Evolutionary conservation across 2,113 vertebrate genomes (phyloP).

Genomic region (Clarias gariepinus): DNA sequence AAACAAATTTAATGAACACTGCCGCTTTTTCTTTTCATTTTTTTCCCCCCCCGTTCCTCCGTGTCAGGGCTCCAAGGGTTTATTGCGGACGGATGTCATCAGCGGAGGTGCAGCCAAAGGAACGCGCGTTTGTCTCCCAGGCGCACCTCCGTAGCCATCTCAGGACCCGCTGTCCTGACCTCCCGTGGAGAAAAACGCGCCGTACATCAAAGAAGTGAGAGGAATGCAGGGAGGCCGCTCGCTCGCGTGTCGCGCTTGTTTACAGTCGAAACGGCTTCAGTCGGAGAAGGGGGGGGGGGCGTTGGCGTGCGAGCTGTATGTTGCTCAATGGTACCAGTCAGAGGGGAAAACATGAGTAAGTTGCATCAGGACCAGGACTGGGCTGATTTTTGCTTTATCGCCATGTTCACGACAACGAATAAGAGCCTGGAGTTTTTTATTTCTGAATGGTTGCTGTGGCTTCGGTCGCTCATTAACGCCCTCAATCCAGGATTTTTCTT

Average conservation of each 20-base stretch:
- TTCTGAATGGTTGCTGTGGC: background rate
- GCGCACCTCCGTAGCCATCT: slow-evolving; percentile 23
- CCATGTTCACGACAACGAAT: background rate
- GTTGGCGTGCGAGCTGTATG: background rate
- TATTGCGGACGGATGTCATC: slow-evolving; percentile 37
- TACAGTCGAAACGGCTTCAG: background rate
- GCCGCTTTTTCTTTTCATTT: background rate
- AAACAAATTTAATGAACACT: slow-evolving; percentile 53
- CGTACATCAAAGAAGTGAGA: background rate
- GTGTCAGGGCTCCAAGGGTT: slow-evolving; percentile 23
- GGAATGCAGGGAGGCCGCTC: background rate
- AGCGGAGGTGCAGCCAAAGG: slow-evolving; percentile 16
- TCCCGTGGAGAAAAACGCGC: background rate
- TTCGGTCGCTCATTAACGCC: background rate
- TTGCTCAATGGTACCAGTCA: background rate
- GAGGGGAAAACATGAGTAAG: background rate
- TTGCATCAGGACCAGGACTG: background rate
- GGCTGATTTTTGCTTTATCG: background rate
- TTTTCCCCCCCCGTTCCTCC: background rate
- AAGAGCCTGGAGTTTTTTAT: background rate
- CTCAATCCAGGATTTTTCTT: background rate
- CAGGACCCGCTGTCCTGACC: slow-evolving; percentile 8
- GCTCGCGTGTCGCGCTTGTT: background rate
- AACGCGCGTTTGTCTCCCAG: slow-evolving; percentile 4
- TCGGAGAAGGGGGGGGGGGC: background rate